Conservation (phyloP, 2,113 vertebrate genomes). For the Turnix velox region DNA sequence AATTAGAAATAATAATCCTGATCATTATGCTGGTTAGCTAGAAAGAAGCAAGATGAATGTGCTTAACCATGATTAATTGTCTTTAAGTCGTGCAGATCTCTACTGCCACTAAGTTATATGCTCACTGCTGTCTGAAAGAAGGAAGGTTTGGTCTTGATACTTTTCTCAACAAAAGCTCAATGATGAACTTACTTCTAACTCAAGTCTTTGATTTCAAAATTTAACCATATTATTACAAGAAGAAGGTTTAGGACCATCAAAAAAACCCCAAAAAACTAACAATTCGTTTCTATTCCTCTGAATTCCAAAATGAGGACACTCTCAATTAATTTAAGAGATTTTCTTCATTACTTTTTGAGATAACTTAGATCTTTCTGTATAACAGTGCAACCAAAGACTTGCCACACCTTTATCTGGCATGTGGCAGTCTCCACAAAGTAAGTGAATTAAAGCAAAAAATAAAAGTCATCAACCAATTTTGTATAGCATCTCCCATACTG, state of each 20-base stretch:
- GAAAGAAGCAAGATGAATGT: slow-evolving; percentile 94
- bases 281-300: background rate
- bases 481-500: background rate
- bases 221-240: background rate
- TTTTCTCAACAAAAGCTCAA: slow-evolving; percentile 31
- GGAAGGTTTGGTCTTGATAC: slow-evolving; percentile 44
- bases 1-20: slow-evolving; percentile 99
- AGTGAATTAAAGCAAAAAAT: background rate
- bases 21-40: slow-evolving; percentile 98
- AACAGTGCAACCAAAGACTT: background rate
- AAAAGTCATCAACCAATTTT: background rate
- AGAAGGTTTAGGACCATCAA: background rate
- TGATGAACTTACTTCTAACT: background rate
- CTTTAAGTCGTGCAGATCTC: slow-evolving; percentile 73
- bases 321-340: background rate
- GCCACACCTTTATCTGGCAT: background rate
- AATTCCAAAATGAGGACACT: background rate
- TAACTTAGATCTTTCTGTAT: background rate
- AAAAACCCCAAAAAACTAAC: background rate
- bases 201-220: background rate
- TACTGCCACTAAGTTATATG: slow-evolving; percentile 71
- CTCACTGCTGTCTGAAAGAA: slow-evolving; percentile 67
- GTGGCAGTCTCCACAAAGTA: background rate
- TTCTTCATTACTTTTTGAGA: background rate
- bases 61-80: slow-evolving; percentile 89